These are phyloP conservation scores for Portunus trituberculatus DNA, from an alignment of 1,140 invertebrate species.

Conservation along the genomic window DNA sequence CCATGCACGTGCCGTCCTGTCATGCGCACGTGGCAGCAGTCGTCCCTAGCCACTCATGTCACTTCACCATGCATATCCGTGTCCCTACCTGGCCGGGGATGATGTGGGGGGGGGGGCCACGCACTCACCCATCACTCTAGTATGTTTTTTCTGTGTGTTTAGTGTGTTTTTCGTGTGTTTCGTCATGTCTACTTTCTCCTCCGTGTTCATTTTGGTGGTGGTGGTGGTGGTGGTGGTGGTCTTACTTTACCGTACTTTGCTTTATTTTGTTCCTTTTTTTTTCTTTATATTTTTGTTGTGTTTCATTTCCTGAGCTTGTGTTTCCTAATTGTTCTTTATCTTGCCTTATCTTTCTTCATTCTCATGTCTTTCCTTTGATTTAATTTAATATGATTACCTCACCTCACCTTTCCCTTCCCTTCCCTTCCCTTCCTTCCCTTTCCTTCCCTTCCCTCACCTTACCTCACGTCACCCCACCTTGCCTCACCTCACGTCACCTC, in stretches of 20 bases:
- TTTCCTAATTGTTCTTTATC: background rate
- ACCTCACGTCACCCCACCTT: no score
- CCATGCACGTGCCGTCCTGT: no score
- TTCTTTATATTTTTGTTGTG: background rate
- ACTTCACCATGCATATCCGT: no score
- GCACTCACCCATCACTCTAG: no score
- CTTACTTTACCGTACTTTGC: background rate
- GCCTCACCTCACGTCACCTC: no score
- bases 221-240: background rate
- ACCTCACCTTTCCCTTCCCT: no score
- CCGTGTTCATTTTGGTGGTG: background rate
- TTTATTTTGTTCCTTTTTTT: background rate
- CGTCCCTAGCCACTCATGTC: no score
- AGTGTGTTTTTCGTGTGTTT: background rate
- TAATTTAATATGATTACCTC: background rate
- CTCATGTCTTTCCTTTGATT: background rate
- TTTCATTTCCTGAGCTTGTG: background rate
- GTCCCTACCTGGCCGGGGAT: no score
- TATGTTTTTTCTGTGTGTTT: background rate
- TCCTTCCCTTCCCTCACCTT: no score
- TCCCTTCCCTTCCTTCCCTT: no score
- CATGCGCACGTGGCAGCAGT: no score
- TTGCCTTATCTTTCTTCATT: background rate
- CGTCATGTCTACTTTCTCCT: background rate
- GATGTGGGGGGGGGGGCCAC: no score